Conservation (phyloP, 2,797 vertebrate species). For the Erithacus rubecula region DNA sequence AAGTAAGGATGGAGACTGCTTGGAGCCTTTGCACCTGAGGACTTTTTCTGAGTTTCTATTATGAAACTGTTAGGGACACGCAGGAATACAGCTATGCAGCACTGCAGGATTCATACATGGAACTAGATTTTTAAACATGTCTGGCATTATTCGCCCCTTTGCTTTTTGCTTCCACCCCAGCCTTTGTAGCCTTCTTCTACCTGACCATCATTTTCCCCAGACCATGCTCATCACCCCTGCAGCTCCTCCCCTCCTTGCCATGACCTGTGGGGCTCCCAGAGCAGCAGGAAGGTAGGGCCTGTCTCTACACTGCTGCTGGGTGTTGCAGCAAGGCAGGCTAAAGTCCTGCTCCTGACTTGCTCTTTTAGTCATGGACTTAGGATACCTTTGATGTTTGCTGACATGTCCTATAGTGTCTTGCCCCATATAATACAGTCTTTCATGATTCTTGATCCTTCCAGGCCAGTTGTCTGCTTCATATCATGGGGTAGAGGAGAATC, state of each 20-base stretch:
- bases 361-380: neutral
- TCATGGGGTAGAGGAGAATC: neutral
- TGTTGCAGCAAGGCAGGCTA: neutral
- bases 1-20: neutral
- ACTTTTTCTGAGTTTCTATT: neutral
- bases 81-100: neutral
- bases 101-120: neutral
- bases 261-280: neutral
- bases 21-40: neutral
- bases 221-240: neutral
- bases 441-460: neutral
- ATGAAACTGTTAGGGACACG: neutral
- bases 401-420: neutral
- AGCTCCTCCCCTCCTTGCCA: neutral
- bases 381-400: neutral
- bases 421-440: neutral
- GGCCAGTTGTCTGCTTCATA: neutral
- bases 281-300: neutral
- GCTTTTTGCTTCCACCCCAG: neutral
- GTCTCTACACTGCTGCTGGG: fast-evolving
- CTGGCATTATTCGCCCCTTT: neutral
- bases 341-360: neutral
- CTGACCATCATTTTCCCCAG: neutral
- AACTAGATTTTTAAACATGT: neutral
- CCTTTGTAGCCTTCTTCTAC: neutral